phyloP scores from a whole-genome alignment of 2,888 invertebrate species.

The Calliscelio sp. region DNA sequence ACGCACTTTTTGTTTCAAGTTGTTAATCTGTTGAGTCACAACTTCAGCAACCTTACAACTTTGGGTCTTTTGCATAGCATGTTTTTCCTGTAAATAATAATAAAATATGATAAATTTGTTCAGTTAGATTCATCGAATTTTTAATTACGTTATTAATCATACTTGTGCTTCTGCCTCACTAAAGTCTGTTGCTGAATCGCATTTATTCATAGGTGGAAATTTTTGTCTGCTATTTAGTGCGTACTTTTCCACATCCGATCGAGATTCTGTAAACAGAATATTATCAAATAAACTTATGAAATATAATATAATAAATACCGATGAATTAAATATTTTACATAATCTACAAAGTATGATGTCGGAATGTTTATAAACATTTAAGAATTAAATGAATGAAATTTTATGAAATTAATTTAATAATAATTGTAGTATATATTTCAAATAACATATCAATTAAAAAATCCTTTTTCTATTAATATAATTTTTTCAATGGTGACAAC shows the following conservation, averaged over 20 bases:
- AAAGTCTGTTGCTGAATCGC: conserved; percentile 2
- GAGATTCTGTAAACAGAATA: neutral
- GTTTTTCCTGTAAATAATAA: neutral
- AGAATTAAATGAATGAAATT: too few relatives aligned
- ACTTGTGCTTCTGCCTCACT: neutral
- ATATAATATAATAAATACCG: too few relatives aligned
- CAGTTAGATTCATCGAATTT: neutral
- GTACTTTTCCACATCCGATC: neutral
- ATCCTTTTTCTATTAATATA: too few relatives aligned
- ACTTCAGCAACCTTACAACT: neutral
- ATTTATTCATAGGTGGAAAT: conserved; percentile 13
- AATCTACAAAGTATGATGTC: too few relatives aligned
- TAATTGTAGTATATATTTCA: too few relatives aligned
- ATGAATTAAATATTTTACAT: too few relatives aligned
- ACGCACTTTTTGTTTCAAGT: conserved; percentile 1
- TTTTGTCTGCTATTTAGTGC: neutral
- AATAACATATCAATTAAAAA: too few relatives aligned
- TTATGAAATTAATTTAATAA: too few relatives aligned
- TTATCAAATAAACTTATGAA: neutral
- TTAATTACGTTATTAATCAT: neutral
- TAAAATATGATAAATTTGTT: neutral
- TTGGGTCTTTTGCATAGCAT: neutral
- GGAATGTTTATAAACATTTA: too few relatives aligned
- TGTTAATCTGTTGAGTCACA: neutral
- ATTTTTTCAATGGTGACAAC: too few relatives aligned